Evolutionary conservation across 2,113 vertebrate species (phyloP).

Genomic region (Boulengeromyrus knoepffleri): DNA sequence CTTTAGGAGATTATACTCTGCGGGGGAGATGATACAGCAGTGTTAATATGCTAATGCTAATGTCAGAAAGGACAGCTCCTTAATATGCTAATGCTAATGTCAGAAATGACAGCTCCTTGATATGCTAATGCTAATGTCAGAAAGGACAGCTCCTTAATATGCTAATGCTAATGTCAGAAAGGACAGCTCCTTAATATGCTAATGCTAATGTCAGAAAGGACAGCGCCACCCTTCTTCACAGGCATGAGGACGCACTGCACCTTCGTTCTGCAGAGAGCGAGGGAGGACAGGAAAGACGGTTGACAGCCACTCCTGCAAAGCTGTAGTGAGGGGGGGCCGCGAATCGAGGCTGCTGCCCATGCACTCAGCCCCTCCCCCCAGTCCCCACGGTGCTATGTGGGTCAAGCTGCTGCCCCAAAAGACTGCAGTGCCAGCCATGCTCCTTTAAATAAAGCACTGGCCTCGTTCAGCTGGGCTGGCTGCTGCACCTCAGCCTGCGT

Average conservation of each 20-base stretch:
- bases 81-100: background rate
- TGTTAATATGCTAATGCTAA: background rate
- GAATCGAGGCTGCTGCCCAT: background rate
- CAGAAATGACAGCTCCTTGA: background rate
- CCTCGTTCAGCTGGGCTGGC: conserved; percentile 50
- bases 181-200: no score
- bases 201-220: background rate
- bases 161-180: background rate
- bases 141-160: background rate
- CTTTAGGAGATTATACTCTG: background rate
- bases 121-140: background rate
- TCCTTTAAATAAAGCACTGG: conserved; percentile 66
- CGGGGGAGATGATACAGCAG: background rate
- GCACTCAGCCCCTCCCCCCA: background rate
- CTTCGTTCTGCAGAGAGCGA: background rate
- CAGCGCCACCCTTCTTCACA: background rate
- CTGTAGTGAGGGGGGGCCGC: background rate
- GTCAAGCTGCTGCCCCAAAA: conserved; percentile 47
- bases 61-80: no score
- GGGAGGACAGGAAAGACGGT: background rate
- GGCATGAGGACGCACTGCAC: background rate
- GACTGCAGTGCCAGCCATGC: conserved; percentile 52
- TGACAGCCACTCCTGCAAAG: background rate
- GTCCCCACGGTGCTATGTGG: conserved; percentile 27
- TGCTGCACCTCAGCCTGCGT: background rate